Base-by-base conservation (phyloP, 2,888 invertebrate genomes). In the Synergus itoensis region DNA sequence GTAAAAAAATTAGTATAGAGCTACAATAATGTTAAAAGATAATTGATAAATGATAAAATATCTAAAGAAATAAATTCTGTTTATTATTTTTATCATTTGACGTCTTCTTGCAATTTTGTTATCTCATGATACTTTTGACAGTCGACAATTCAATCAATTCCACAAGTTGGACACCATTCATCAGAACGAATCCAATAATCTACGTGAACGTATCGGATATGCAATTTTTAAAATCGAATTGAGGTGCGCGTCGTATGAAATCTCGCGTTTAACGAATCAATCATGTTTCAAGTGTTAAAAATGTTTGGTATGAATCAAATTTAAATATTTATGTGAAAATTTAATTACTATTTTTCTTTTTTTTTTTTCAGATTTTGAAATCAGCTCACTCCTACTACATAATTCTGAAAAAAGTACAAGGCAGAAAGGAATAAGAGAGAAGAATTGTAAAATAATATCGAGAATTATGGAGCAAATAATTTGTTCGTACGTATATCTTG, bases 171-270 rank as follows among this genome's bases (percentile, higher is more conserved):
- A 53, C 16, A 28, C 53, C 28, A 73, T 73, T 73, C 73, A 53
- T 53, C 73, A 53, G 48, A 16, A 28, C 36, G n/a, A 73, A 73
- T 73, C 53, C 73, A 73, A 73, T 73, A 73, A 73, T 53, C 73
- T 53, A 73, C 4, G 48, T 73, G 73, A 73, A 73, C 28, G 53
- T 53, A 73, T 53, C n/a, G 48, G 48, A 48, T 11, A 73, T 53
- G 53, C 48, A 53, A 53, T 73, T 73, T 73, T 73, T 73, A 48
- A 73, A 73, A 73, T 73, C 48, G 48, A 73, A 73, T 73, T 73
- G 73, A 16, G 14, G 36, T 36, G 9, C 11, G 21, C 43, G 53
- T 53, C 36, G 73, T 53, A n/a, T 53, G 9, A 73, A 48, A 73
- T 53, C 48, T 73, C 73, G n/a, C 36, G 36, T 36, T 36, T 36